Evolutionary conservation across 2,888 invertebrate species (phyloP), one percentile per base, ranked within the genome.

Genomic region (Phasia obesa): DNA sequence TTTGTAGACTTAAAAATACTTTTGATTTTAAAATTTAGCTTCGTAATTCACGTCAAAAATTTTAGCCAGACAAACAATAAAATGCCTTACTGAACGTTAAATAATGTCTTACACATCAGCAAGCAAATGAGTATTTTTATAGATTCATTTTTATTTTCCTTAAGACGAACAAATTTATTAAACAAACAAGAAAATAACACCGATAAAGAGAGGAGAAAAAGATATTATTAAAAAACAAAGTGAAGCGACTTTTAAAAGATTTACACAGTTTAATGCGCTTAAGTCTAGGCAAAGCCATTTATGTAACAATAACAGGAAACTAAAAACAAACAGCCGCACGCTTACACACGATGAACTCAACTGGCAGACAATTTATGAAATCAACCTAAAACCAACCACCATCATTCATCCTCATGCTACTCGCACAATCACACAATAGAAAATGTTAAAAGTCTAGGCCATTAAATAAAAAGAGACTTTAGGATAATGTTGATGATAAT

Each of bases 251-350:
- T 74, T 47, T 65, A 82, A 57, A 70, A 74, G 82, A 82, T 82
- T 82, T 82, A 70, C 82, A 75, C 78, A 55, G 47, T 70, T 74
- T 82, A 74, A 82, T 78, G 78, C 78, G 73, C 82, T 78, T 74
- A 82, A 78, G 70, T 65, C 59, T 70, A 64, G 74, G 64, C 74
- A 78, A 77, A 81, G 44, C 27, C 62, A 55, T 82, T 81, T 57
- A 64, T 71, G 49, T 71, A 76, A 71, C 49, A 79, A 73, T 25
- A 79, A 59, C 23, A 65, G 51, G 27, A 51, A 71, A 42, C 64
- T 76, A 60, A 31, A 23, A 0, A 59, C 17, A 65, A 15, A 62
- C 9, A 53, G 19, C n/a, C 17, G 13, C 15, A 9, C 17, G 17
- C 59, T 17, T 17, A 21, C n/a, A 59, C 3, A 35, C 35, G 17